Percentiles rank a stretch among this genome's conserved stretches.
phyloP scores from a whole-genome alignment of 2,113 vertebrate species.

The Seriola rivoliana region DNA sequence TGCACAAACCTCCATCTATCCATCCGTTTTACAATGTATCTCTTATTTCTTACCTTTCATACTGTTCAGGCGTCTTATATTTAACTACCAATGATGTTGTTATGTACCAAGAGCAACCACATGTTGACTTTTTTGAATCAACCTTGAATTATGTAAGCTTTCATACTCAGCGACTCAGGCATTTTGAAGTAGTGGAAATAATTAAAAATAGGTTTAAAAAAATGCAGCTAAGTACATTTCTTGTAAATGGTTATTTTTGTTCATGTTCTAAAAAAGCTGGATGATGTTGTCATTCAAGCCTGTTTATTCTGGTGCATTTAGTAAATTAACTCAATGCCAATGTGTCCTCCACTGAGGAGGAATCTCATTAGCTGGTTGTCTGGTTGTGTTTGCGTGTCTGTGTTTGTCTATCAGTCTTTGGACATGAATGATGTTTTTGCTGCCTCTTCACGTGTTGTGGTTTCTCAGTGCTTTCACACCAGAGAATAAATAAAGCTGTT shows the following conservation, averaged over 20 bases:
- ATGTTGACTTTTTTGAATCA: constrained; percentile 13
- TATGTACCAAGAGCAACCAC: background rate
- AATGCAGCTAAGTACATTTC: background rate
- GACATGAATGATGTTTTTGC: background rate
- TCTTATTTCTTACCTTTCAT: constrained; percentile 22
- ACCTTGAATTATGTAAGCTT: constrained; percentile 42
- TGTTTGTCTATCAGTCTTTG: background rate
- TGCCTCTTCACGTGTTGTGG: background rate
- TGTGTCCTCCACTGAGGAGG: constrained; percentile 24
- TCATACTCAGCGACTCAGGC: background rate
- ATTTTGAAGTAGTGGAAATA: background rate
- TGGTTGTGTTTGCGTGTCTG: constrained; percentile 8
- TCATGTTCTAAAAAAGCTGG: background rate
- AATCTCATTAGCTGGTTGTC: constrained; percentile 25
- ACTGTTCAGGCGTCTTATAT: background rate
- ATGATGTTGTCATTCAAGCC: constrained; percentile 25
- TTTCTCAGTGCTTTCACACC: background rate
- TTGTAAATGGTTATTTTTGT: background rate
- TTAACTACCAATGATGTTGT: background rate
- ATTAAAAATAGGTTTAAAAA: background rate
- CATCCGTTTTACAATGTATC: constrained; percentile 21
- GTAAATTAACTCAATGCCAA: constrained; percentile 1
- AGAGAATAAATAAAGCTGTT: background rate
- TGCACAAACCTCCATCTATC: constrained; percentile 29
- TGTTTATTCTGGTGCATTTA: constrained; percentile 25